Evolutionary conservation across 2,888 invertebrate genomes (phyloP).

Genomic region (Yponomeuta evonymella): DNA sequence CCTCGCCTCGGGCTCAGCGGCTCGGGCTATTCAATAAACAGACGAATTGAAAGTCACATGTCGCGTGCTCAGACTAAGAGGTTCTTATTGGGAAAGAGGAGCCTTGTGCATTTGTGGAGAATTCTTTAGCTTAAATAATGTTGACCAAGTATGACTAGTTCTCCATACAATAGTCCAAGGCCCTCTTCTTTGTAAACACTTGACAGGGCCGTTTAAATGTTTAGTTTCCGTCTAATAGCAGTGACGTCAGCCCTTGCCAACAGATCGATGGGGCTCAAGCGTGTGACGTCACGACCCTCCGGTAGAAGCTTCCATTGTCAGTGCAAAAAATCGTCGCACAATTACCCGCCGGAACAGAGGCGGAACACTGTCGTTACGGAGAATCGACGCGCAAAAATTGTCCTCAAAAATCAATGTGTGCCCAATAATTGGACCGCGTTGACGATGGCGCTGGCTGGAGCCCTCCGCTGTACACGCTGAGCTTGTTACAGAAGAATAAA

Average conservation of each 20-base stretch:
- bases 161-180: not conserved
- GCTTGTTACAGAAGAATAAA: not conserved
- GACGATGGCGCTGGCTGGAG: not conserved
- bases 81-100: not conserved
- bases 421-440: not conserved
- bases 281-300: not conserved
- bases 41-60: not conserved
- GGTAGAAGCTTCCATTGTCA: not conserved
- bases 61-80: not conserved
- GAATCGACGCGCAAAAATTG: conserved; percentile 1
- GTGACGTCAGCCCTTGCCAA: not conserved
- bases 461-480: too few relatives aligned
- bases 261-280: not conserved
- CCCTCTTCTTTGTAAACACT: not conserved
- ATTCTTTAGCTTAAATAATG: too few relatives aligned
- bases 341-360: not conserved
- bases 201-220: not conserved
- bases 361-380: not conserved
- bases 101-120: not conserved
- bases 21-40: not conserved
- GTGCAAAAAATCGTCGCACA: not conserved
- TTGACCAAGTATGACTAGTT: too few relatives aligned
- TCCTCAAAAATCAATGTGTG: not conserved
- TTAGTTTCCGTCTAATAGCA: not conserved
- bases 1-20: not conserved